These are phyloP conservation scores for Sminthurides bifidus DNA, from an alignment of 1,140 invertebrate genomes.

Conservation along the genomic window DNA sequence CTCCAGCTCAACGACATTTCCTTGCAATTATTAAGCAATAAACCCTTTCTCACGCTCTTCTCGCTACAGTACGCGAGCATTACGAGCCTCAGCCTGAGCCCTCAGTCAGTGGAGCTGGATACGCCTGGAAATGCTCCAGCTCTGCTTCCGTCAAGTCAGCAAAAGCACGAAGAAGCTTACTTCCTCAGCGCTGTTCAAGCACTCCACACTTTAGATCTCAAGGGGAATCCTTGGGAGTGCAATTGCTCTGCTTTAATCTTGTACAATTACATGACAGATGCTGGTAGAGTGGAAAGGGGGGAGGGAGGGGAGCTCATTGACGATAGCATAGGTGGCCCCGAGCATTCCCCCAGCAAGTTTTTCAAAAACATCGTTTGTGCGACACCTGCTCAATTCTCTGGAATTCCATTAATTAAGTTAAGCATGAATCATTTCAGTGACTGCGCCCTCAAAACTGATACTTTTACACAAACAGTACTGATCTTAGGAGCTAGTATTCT, in stretches of 20 bases:
- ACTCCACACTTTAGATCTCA: neutral
- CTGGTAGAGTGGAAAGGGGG: neutral
- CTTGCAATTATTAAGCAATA: neutral
- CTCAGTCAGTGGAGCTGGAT: neutral
- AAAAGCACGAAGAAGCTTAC: too few relatives aligned
- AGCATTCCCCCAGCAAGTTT: neutral
- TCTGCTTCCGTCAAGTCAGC: too few relatives aligned
- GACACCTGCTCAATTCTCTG: neutral
- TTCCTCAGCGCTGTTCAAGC: too few relatives aligned
- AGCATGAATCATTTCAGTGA: neutral
- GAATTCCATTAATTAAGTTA: neutral
- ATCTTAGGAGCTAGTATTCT: neutral
- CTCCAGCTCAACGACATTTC: neutral
- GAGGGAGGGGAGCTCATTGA: neutral
- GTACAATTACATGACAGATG: neutral
- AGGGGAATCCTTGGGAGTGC: constrained; percentile 3
- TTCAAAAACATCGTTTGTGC: neutral
- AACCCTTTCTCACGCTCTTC: neutral
- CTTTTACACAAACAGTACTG: constrained; percentile 1
- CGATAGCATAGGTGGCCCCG: neutral
- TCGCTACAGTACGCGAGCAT: neutral
- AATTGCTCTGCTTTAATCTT: neutral
- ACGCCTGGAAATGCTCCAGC: too few relatives aligned
- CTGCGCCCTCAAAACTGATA: neutral
- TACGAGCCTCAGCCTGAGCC: neutral